phyloP scores from a whole-genome alignment of 2,888 invertebrate genomes.

The Myopa testacea region DNA sequence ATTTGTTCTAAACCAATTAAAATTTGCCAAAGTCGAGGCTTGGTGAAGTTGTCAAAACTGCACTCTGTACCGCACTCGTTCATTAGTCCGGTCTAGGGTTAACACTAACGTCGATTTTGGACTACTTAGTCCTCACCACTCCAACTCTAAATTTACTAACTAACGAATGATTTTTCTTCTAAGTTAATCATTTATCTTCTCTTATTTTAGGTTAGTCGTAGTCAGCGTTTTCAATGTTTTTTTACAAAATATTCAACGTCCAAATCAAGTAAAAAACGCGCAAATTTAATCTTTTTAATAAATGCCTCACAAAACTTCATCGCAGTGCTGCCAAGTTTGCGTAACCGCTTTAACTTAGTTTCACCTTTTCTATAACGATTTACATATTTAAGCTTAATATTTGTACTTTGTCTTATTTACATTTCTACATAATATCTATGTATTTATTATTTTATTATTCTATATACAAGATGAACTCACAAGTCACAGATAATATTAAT shows the following conservation, averaged over 20 bases:
- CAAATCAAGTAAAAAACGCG: neutral
- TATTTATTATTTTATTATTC: constrained; percentile 24
- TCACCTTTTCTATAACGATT: constrained; percentile 5
- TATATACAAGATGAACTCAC: constrained; percentile 2
- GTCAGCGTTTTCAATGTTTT: constrained; percentile 22
- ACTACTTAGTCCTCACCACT: neutral
- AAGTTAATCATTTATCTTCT: constrained; percentile 11
- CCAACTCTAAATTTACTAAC: neutral
- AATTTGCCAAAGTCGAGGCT: neutral
- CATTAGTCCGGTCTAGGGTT: no score
- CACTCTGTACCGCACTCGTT: no score
- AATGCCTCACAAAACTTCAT: neutral
- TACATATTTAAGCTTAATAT: constrained; percentile 21
- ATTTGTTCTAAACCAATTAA: constrained; percentile 3
- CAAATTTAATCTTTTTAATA: constrained; percentile 8
- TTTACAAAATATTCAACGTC: neutral
- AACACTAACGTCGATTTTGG: no score
- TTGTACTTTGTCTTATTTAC: constrained; percentile 20
- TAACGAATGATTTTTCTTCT: neutral
- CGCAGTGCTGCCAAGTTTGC: constrained; percentile 27
- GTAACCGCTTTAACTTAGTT: constrained; percentile 18
- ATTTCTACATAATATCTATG: constrained; percentile 19
- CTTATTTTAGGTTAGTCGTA: constrained; percentile 30
- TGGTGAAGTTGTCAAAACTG: neutral
- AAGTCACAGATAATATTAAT: constrained; percentile 6